These are phyloP conservation scores for Leptinotarsa peninsularis DNA, from an alignment of 2,888 invertebrate species.

Conservation along the genomic window DNA sequence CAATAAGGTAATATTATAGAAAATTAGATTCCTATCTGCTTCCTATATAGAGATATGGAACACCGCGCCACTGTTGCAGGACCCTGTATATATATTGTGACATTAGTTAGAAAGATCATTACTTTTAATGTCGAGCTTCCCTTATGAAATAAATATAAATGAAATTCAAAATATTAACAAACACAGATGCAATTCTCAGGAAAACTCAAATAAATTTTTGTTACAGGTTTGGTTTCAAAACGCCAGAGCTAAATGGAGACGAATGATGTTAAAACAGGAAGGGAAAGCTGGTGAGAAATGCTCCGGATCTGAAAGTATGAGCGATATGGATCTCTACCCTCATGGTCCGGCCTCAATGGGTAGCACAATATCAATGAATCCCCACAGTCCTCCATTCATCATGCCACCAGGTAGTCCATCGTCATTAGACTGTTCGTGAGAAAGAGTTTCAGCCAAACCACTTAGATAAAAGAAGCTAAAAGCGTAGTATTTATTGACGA, in stretches of 20 bases:
- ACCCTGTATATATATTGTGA: too few species aligned
- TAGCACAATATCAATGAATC: constrained; percentile 74
- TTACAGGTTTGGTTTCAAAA: constrained; percentile 96
- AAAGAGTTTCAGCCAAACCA: constrained; percentile 23
- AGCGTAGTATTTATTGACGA: constrained; percentile 44
- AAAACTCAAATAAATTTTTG: constrained; percentile 56
- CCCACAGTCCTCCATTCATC: constrained; percentile 79
- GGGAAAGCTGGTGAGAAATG: constrained; percentile 79
- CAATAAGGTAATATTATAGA: too few species aligned
- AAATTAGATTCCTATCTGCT: too few species aligned
- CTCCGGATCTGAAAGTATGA: constrained; percentile 73
- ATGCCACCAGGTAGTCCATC: constrained; percentile 78
- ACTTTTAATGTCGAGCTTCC: too few species aligned
- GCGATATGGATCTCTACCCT: constrained; percentile 73
- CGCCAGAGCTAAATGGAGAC: constrained; percentile 92
- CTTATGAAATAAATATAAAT: too few species aligned
- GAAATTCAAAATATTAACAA: too few species aligned
- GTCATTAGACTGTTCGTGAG: constrained; percentile 80
- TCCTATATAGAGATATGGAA: too few species aligned
- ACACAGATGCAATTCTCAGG: too few species aligned
- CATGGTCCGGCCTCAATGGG: constrained; percentile 71
- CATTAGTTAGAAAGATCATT: too few species aligned
- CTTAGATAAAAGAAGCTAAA: constrained; percentile 32
- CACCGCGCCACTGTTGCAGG: too few species aligned
- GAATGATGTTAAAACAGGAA: constrained; percentile 86